Evolutionary conservation across 2,113 vertebrate genomes (phyloP), one percentile per base, ranked within the genome.

Genomic region (Phalacrocorax carbo): DNA sequence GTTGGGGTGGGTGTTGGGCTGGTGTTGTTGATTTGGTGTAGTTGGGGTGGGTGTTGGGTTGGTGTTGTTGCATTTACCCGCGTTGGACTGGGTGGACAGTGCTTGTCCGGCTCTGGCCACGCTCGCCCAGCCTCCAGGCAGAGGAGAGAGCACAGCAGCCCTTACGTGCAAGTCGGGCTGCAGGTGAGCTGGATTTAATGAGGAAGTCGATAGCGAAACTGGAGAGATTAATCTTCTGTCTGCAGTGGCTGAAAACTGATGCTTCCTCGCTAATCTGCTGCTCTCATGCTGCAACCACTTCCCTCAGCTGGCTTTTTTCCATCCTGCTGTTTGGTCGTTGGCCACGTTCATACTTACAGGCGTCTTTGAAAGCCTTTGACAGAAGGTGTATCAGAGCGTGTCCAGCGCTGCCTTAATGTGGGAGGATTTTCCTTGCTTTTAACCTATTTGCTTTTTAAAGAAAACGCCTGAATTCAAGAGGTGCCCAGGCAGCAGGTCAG

Each of bases 101-200:
- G 57, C 34, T 22, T 21, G 75, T 17, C 38, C 2, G 2, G 38
- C 79, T 64, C 52, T 0, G 1, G 2, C 51, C 34, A 0, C 0
- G 1, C 52, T 88, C 20, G 49, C 66, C 15, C 2, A 3, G 38
- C 6, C 52, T 2, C 26, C 1, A 4, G 68, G 72, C 29, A 40
- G 48, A 10, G 77, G 2, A 18, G 46, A 29, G 27, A 2, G 9
- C 38, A 10, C 46, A 61, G 44, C 88, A 34, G 73, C 71, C 29
- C 54, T 2, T 26, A 1, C 0, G 1, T 10, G 13, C 0, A 5
- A 13, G 51, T 5, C 0, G 0, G 0, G 0, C 49, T 14, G 87
- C 38, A 65, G 27, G 60, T 46, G 93, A 88, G 49, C 64, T 36
- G 71, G 12, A 0, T 66, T 26, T 18, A 1, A 8, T 18, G 62